Percentiles rank a stretch among this genome's conserved stretches.
These are phyloP conservation scores for Hydractinia symbiolongicarpus DNA, from an alignment of 30 jellyfish, hydroid and myxozoan species.

Conservation along the genomic window DNA sequence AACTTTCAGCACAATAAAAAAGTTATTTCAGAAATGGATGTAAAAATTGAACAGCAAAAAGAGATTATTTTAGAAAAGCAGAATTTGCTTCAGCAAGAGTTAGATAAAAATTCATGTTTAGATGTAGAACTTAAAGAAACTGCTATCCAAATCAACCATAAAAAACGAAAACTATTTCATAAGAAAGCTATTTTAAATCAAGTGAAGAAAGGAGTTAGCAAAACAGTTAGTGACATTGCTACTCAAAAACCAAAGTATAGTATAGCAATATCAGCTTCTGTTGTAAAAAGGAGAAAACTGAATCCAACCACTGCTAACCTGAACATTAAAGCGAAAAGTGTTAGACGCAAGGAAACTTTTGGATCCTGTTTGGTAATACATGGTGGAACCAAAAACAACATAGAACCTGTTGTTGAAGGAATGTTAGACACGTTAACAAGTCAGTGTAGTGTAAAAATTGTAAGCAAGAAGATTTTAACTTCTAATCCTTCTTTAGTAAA, in stretches of 20 bases:
- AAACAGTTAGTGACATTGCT: background rate
- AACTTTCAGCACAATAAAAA: too few species aligned
- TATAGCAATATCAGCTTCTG: slow-evolving; percentile 5
- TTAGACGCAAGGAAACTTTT: background rate
- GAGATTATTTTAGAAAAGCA: too few species aligned
- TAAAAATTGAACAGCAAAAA: too few species aligned
- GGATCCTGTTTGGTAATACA: background rate
- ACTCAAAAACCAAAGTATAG: background rate
- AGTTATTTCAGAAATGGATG: too few species aligned
- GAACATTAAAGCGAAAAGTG: background rate
- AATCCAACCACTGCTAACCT: background rate
- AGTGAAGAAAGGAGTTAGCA: background rate
- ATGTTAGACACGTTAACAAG: background rate
- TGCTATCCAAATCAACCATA: background rate
- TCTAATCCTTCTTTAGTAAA: background rate
- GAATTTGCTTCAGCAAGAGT: background rate
- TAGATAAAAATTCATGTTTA: background rate
- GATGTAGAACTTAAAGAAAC: background rate
- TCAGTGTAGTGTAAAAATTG: background rate
- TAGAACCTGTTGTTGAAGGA: background rate
- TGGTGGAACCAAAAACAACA: background rate
- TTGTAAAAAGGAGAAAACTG: background rate
- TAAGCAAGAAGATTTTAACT: background rate
- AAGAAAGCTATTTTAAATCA: background rate
- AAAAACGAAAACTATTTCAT: background rate